These are phyloP conservation scores for Pluvianellus socialis DNA, from an alignment of 2,113 vertebrate species.

Conservation along the genomic window DNA sequence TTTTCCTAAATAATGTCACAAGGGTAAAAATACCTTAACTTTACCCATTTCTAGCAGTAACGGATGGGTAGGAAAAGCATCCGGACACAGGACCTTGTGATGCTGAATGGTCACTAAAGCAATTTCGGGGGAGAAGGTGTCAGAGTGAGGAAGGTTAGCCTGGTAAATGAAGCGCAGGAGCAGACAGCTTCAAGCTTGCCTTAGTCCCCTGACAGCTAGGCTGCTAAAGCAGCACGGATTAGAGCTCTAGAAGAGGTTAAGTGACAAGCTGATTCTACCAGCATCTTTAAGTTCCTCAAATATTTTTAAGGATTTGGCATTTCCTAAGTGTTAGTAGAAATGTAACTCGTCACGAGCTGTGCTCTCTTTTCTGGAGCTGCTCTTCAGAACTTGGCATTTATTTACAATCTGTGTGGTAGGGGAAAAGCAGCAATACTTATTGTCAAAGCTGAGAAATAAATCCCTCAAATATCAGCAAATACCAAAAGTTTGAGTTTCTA, in stretches of 20 bases:
- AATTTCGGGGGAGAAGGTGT: not conserved
- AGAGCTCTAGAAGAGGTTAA: not conserved
- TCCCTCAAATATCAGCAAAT: not conserved
- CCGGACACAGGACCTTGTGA: not conserved
- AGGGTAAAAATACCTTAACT: not conserved
- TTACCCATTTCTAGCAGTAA: not conserved
- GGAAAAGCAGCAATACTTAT: not conserved
- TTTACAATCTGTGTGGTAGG: not conserved
- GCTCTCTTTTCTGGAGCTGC: not conserved
- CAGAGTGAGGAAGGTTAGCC: accelerated
- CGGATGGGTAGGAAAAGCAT: not conserved
- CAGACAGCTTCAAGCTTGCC: not conserved
- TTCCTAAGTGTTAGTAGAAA: not conserved
- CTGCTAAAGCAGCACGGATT: not conserved
- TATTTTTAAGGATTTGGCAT: not conserved
- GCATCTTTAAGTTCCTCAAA: not conserved
- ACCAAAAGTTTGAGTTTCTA: not conserved
- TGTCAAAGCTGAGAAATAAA: conserved; percentile 4
- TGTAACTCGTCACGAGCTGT: not conserved
- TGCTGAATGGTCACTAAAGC: not conserved
- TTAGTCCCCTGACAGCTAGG: not conserved
- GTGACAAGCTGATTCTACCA: not conserved
- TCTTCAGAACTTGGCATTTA: not conserved
- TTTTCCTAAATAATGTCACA: not conserved
- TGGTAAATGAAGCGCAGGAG: not conserved